Evolutionary conservation across 2,797 vertebrate species (phyloP), one percentile per base, ranked within the genome.

Genomic region (Percopsis omiscomaycus): DNA sequence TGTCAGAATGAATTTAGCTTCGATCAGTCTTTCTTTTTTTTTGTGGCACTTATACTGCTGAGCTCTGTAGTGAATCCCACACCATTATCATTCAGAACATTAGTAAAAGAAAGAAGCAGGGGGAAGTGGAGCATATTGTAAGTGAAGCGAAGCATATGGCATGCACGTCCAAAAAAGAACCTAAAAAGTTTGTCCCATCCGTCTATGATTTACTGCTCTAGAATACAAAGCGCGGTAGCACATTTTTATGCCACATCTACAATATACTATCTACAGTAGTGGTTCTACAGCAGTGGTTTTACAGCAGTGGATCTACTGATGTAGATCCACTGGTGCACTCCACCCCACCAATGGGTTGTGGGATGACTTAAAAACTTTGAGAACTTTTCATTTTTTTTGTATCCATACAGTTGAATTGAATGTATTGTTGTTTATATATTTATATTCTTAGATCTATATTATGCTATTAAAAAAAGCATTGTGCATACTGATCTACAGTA

Each of bases 1-100:
- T 86, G 86, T 91, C 89, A 82, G 65, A 79, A 86, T 12, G 27
- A 81, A 91, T 86, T 84, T 87, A 84, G 80, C 84, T 87, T 87
- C 87, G 86, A 89, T 88, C 86, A 83, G 73, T 48, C 13, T 53
- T 60, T 22, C n/a, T 42, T 47, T 32, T 30, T 50, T 48, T 65
- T 59, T 50, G 44, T 30, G 13, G 55, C 58, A 49, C 53, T 65
- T 65, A 64, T 74, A 66, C 83, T 78, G 70, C 75, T 56, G 66
- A 79, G 65, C 75, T 78, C 62, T 79, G 62, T 74, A 82, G 82
- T 84, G 81, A 83, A 79, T 84, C 72, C 55, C 64, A 62, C 65
- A 37, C 68, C 55, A 66, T 77, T 83, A 84, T 80, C 79, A 82
- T 69, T 81, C 64, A 55, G 67, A 87, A 81, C 71, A 79, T 80